These are phyloP conservation scores for Prenolepis imparis DNA, from an alignment of 2,888 invertebrate species.

Conservation along the genomic window DNA sequence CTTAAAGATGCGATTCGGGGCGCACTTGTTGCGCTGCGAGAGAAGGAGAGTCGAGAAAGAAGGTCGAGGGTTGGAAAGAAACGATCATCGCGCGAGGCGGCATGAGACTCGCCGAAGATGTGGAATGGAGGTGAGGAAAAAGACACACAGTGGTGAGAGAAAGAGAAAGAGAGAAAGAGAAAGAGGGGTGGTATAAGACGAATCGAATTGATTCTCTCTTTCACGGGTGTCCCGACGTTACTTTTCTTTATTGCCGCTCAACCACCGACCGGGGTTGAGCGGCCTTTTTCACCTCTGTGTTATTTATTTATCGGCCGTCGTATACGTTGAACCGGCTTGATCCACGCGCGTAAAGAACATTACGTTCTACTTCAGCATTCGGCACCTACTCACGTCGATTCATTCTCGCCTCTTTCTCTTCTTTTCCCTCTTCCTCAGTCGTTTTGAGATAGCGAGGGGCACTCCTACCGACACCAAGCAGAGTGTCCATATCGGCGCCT, in stretches of 20 bases:
- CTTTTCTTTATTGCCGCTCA: conserved; percentile 79
- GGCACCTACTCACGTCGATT: conserved; percentile 49
- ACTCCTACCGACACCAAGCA: conserved; percentile 2
- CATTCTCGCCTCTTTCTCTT: conserved; percentile 13
- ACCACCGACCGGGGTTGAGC: conserved; percentile 78
- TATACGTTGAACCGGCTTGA: conserved; percentile 63
- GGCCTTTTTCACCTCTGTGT: conserved; percentile 52
- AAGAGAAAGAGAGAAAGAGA: conserved; percentile 22
- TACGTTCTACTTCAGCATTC: conserved; percentile 45
- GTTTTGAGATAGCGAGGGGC: conserved; percentile 13
- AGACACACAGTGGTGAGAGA: conserved; percentile 61
- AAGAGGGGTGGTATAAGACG: conserved; percentile 66
- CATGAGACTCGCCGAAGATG: conserved; percentile 57
- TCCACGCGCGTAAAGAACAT: conserved; percentile 62
- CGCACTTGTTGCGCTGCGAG: conserved; percentile 84
- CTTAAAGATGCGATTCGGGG: conserved; percentile 83
- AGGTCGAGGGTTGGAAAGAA: conserved; percentile 68
- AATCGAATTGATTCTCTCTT: conserved; percentile 86
- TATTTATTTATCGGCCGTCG: conserved; percentile 80
- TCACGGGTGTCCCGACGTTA: conserved; percentile 81
- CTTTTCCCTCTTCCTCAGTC: background rate
- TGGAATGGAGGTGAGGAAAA: conserved; percentile 65
- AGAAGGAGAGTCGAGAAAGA: conserved; percentile 51
- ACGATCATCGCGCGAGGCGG: conserved; percentile 60
- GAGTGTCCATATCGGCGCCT: background rate